A percentile compares a stretch with the other conserved stretches of the same genome.
These are phyloP conservation scores for Brenthis daphne DNA, from an alignment of 2,888 invertebrate genomes.

Conservation along the genomic window DNA sequence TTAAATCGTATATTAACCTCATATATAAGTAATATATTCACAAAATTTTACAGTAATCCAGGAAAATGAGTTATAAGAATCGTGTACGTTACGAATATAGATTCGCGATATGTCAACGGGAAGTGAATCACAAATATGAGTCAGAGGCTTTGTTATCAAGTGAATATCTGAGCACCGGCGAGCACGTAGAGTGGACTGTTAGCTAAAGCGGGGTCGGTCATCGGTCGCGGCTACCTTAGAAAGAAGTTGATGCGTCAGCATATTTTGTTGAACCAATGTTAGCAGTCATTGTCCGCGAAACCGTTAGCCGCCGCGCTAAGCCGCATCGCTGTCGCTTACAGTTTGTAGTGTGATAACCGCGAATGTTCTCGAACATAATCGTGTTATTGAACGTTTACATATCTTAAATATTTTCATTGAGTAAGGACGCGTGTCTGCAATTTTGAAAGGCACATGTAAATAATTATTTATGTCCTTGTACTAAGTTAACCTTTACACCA, in stretches of 20 bases:
- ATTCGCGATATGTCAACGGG: slow-evolving; percentile 57
- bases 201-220: slow-evolving; percentile 42
- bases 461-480: no score
- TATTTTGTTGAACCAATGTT: slow-evolving; percentile 55
- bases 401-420: background rate
- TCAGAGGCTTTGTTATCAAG: slow-evolving; percentile 57
- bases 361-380: slow-evolving; percentile 20
- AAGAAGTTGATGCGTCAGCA: slow-evolving; percentile 69
- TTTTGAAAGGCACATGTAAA: background rate
- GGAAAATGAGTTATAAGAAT: slow-evolving; percentile 25
- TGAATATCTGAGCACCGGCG: slow-evolving; percentile 56
- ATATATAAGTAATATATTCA: background rate
- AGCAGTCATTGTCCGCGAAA: slow-evolving; percentile 72
- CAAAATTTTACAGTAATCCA: background rate
- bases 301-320: slow-evolving; percentile 60
- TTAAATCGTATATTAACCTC: no score
- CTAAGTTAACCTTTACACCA: no score
- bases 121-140: slow-evolving; percentile 59
- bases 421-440: background rate
- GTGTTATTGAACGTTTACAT: slow-evolving; percentile 1
- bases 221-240: slow-evolving; percentile 55
- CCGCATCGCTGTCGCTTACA: slow-evolving; percentile 38
- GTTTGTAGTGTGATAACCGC: slow-evolving; percentile 23
- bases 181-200: slow-evolving; percentile 58
- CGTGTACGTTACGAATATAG: slow-evolving; percentile 53